These are phyloP conservation scores for Drosophila nr. perissopoda DNA, from an alignment of 2,888 invertebrate genomes.

Conservation along the genomic window DNA sequence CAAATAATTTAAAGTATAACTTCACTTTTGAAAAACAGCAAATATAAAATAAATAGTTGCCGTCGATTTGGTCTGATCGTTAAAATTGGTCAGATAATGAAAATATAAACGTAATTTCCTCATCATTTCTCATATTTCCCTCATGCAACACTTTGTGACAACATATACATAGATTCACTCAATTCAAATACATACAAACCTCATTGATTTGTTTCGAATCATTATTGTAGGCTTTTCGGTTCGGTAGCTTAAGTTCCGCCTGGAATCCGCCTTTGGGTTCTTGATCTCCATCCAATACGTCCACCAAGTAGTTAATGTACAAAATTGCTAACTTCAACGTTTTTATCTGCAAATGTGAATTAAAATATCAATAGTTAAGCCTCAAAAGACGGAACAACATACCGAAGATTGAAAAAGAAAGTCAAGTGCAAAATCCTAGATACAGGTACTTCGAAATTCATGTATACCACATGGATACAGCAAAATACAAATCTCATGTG, in stretches of 20 bases:
- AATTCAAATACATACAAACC: conserved; percentile 35
- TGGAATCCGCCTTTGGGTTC: conserved; percentile 93
- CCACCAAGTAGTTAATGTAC: conserved; percentile 96
- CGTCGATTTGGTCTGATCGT: neutral
- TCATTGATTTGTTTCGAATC: conserved; percentile 82
- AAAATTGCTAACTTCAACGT: conserved; percentile 96
- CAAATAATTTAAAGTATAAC: neutral
- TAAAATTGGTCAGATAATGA: neutral
- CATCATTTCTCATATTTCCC: neutral
- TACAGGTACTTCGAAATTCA: neutral
- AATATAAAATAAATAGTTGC: neutral
- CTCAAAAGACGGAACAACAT: neutral
- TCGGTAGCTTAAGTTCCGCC: conserved; percentile 90
- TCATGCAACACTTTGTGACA: neutral
- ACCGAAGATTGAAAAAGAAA: neutral
- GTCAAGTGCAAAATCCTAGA: neutral
- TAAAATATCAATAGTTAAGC: conserved; percentile 12
- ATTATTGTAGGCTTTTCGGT: conserved; percentile 82
- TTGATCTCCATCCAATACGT: conserved; percentile 94
- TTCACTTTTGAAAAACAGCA: neutral
- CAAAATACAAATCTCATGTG: neutral
- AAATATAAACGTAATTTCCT: neutral
- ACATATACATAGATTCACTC: neutral
- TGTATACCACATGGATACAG: neutral
- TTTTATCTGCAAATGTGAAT: conserved; percentile 91